A percentile compares a stretch with the other conserved stretches of the same genome.
Evolutionary conservation across 2,113 vertebrate species (phyloP).

Genomic region (Actenoides hombroni): DNA sequence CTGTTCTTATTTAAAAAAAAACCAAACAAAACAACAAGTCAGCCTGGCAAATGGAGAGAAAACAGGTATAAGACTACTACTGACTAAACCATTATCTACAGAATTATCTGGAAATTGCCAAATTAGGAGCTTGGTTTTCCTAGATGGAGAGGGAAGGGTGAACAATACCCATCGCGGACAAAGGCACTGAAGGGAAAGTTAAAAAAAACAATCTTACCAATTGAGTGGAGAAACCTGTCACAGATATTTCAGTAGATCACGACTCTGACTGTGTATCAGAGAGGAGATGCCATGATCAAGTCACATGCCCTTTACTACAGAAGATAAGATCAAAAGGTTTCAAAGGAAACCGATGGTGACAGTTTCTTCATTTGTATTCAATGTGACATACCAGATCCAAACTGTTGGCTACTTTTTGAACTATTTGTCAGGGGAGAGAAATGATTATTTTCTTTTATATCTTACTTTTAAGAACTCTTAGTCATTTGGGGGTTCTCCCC

Average conservation of each 20-base stretch:
- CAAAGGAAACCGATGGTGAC: conserved; percentile 80
- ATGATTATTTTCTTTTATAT: conserved; percentile 81
- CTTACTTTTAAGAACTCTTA: conserved; percentile 79
- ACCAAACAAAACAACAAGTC: neutral
- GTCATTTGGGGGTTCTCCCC: conserved; percentile 72
- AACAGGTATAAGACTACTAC: neutral
- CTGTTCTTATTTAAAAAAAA: neutral
- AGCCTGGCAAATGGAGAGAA: neutral
- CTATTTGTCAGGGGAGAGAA: conserved; percentile 83
- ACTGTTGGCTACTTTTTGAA: conserved; percentile 82
- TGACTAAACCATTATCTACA: neutral
- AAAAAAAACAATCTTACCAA: neutral
- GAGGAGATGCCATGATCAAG: conserved; percentile 22
- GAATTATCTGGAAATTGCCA: neutral
- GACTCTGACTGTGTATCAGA: conserved; percentile 5
- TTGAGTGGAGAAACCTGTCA: neutral
- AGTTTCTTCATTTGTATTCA: conserved; percentile 85
- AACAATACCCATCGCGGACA: neutral
- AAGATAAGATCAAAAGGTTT: conserved; percentile 80
- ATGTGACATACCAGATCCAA: conserved; percentile 78
- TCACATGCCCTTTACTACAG: conserved; percentile 42
- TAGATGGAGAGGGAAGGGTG: neutral
- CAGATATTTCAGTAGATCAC: neutral
- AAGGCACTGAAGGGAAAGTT: neutral
- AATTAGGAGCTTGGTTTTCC: neutral